Base-by-base conservation (phyloP, 2,888 invertebrate genomes). In the Therioaphis trifolii region DNA sequence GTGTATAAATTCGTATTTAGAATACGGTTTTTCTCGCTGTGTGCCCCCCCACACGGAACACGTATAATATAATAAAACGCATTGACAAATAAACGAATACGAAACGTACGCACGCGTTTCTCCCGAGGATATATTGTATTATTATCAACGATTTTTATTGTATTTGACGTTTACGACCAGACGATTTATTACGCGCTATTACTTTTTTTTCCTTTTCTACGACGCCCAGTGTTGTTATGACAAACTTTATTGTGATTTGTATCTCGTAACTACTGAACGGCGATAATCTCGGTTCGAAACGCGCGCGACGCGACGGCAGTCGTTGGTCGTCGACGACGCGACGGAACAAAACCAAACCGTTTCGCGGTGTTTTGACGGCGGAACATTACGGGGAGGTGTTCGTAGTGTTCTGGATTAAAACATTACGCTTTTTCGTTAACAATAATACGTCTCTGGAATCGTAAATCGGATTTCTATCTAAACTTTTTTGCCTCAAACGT, bases 71-170 rank as follows among this genome's bases (percentile, higher is more conserved):
- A 68, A 40, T 77, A 77, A 49, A 61, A 49, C n/a, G 4, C 49
- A 63, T 63, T 27, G 18, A 46, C 27, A 63, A 52, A 49, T 71
- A n/a, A n/a, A 46, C 12, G 12, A 4, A n/a, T 61, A 18, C 14
- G 1, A 52, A 66, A 21, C 35, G 27, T 27, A 14, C 3, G 0
- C 52, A 2, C 21, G 4, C 12, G 14, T 21, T 24, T 40, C 55
- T 69, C n/a, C 43, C 18, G 12, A 24, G 3, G n/a, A n/a, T n/a
- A n/a, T n/a, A n/a, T n/a, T n/a, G n/a, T n/a, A n/a, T n/a, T n/a
- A 15, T 27, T 71, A 61, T 80, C 52, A 61, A 80, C 3, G 29
- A 49, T 61, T 80, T 72, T 61, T 61, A 61, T 80, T 80, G 29
- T 46, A 46, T 21, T 43, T 71, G 71, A 71, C 35, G 9, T 80